These are phyloP conservation scores for Nothobranchius furzeri DNA, from an alignment of 2,113 vertebrate species.

Conservation along the genomic window DNA sequence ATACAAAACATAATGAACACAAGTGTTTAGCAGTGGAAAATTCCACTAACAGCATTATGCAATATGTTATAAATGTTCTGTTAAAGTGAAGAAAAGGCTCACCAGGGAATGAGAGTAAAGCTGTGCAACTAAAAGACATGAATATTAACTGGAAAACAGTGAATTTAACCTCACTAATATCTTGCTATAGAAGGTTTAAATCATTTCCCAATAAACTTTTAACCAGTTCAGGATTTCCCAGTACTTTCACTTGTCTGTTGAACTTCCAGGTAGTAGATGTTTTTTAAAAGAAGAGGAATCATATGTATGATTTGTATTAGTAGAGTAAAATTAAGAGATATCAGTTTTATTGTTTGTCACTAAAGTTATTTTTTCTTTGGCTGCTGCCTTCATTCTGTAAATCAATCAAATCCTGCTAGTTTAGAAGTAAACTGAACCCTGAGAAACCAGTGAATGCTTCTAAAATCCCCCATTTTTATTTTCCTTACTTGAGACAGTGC, in stretches of 20 bases:
- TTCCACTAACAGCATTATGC: slow-evolving; percentile 26
- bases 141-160: slow-evolving; percentile 13
- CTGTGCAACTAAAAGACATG: neutral
- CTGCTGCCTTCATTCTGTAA: too few relatives aligned
- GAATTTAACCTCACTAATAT: neutral
- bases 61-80: slow-evolving; percentile 7
- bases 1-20: neutral
- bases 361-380: too few relatives aligned
- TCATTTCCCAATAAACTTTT: neutral
- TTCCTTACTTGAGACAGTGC: slow-evolving; percentile 93
- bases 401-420: too few relatives aligned
- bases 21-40: slow-evolving; percentile 20
- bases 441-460: too few relatives aligned
- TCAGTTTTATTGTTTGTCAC: too few relatives aligned
- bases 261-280: slow-evolving; percentile 14
- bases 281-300: slow-evolving; percentile 10
- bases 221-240: slow-evolving; percentile 13
- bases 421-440: too few relatives aligned
- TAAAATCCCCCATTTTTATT: neutral
- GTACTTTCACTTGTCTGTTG: slow-evolving; percentile 14
- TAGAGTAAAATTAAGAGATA: too few relatives aligned
- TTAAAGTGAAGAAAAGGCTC: neutral
- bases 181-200: neutral
- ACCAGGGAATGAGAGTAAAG: neutral
- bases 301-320: neutral